Conservation (phyloP, 37 sponge, comb jelly and placozoan species). For the Diacarnus erythraeanus region DNA sequence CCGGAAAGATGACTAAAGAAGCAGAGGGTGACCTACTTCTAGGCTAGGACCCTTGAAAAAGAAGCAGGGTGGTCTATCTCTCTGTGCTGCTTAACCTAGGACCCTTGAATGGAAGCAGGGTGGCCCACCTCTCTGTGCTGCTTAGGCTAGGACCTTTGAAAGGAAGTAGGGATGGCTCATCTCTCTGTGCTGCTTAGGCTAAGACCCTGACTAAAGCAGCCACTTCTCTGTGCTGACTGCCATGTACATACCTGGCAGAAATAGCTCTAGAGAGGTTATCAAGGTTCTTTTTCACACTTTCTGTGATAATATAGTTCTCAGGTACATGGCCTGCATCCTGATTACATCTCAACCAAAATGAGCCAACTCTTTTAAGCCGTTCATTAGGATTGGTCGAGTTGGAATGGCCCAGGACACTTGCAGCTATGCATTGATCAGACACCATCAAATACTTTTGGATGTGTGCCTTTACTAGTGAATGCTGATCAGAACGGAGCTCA, state of each 20-base stretch:
- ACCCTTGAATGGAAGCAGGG: too few species aligned
- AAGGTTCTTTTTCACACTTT: constrained; percentile 82
- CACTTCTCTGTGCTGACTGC: too few species aligned
- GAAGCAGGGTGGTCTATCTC: too few species aligned
- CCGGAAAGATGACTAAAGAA: too few species aligned
- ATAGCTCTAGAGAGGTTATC: constrained; percentile 88
- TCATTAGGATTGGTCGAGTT: neutral
- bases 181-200: too few species aligned
- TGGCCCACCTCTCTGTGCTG: too few species aligned
- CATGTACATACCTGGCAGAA: constrained; percentile 70
- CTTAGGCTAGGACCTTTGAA: too few species aligned
- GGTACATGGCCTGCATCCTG: neutral
- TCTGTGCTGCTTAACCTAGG: too few species aligned
- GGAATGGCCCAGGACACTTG: neutral
- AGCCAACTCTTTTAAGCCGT: constrained; percentile 58
- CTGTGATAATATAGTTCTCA: constrained; percentile 77
- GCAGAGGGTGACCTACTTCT: too few species aligned
- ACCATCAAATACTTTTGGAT: constrained; percentile 37
- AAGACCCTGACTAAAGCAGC: too few species aligned
- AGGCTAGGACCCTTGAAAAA: too few species aligned
- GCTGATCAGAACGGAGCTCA: constrained; percentile 51
- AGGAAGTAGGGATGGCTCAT: too few species aligned
- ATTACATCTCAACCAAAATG: constrained; percentile 84
- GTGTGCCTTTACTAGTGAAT: constrained; percentile 22
- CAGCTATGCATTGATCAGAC: constrained; percentile 5